Conservation (phyloP, 2,113 vertebrate genomes). For the Glaucidium brasilianum region DNA sequence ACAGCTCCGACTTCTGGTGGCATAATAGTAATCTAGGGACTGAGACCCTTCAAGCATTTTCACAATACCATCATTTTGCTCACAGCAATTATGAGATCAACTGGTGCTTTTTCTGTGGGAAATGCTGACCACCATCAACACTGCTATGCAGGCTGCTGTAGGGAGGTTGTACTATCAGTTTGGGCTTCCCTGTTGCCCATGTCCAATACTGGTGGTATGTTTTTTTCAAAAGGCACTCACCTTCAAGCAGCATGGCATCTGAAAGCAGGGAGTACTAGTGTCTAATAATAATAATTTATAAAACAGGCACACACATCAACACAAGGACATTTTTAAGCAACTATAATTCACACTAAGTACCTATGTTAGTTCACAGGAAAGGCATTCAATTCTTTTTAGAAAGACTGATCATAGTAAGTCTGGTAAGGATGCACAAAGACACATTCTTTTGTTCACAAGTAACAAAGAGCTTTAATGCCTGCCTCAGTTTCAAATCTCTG, state of each 20-base stretch:
- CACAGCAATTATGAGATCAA: neutral
- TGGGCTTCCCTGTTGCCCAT: neutral
- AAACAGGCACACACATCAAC: neutral
- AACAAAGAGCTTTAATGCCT: neutral
- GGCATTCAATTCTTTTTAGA: neutral
- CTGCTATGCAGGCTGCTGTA: neutral
- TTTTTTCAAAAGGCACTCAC: neutral
- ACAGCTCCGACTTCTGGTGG: neutral
- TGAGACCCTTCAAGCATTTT: neutral
- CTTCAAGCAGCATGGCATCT: fast-evolving
- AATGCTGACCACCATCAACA: neutral
- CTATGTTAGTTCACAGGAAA: neutral
- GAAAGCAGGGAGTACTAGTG: fast-evolving
- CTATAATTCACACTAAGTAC: neutral
- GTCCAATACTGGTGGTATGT: fast-evolving
- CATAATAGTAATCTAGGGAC: neutral
- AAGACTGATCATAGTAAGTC: neutral
- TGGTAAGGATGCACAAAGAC: neutral
- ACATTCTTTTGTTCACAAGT: neutral
- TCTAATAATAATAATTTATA: neutral
- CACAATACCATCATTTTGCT: neutral
- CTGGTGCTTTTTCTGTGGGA: neutral
- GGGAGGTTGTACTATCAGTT: neutral
- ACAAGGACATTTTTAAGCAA: neutral
- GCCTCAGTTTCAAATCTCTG: slow-evolving; percentile 9